Evolutionary conservation across 2,797 vertebrate species (phyloP), one percentile per base, ranked within the genome.

Genomic region (Cossypha polioptera): DNA sequence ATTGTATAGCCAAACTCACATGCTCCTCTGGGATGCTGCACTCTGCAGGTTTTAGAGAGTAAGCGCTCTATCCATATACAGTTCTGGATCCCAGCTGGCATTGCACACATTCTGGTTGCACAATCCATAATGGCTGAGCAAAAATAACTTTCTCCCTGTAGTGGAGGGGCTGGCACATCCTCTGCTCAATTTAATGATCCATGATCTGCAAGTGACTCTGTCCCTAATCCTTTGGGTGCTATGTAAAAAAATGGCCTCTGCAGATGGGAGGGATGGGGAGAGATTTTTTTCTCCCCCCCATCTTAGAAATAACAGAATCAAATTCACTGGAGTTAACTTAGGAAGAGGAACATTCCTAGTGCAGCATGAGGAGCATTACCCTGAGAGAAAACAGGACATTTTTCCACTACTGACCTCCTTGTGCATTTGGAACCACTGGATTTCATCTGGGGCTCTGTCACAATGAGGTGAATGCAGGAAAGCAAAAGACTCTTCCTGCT

Each of bases 251-350:
- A 77, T 3, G 5, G 20, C 14, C 50, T 47, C 12, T 31, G 18
- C 12, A 53, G 25, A 38, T 51, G 7, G 28, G 43, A 88, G 28
- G 19, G 11, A 36, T 73, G 16, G 47, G 25, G 24, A 79, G 57
- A 79, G 5, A 4, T 12, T 8, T 67, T 58, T 9, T 26, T 1
- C 1, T 3, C 31, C 1, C 3, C 31, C 42, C 31, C 13, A 2
- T 50, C 25, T 63, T 42, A 82, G 29, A 76, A 76, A 29, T 28
- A 75, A 55, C 13, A 72, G 42, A 59, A 61, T 47, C 21, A 31
- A 47, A 75, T 36, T 84, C 2, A 8, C 28, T 75, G 63, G 40
- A 36, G 24, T 51, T 79, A 42, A 25, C 26, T 42, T 16, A 36
- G 13, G 21, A 67, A 63, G 21, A 72, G 40, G 8, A 81, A 22